These are phyloP conservation scores for Vicugna pacos DNA, from an alignment of 2,113 vertebrate genomes.

Conservation along the genomic window DNA sequence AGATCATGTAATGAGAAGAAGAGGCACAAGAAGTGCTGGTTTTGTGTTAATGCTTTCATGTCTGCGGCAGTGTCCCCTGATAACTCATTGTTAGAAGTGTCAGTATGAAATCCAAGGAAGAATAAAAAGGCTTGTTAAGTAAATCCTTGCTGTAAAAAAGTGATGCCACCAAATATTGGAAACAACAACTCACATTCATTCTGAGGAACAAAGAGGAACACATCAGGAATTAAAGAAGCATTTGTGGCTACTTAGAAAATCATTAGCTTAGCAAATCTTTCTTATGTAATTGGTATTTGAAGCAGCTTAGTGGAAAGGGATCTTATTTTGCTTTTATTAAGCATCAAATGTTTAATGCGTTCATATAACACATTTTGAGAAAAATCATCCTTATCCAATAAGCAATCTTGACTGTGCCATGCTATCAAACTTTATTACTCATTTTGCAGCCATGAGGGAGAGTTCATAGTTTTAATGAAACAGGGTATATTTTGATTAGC, in stretches of 20 bases:
- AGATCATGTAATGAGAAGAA: neutral
- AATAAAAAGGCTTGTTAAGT: constrained; percentile 49
- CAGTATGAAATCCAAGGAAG: constrained; percentile 24
- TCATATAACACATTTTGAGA: constrained; percentile 73
- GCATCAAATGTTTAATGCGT: constrained; percentile 80
- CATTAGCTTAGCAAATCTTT: constrained; percentile 79
- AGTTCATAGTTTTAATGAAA: constrained; percentile 75
- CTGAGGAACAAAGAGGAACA: constrained; percentile 63
- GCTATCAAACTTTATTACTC: constrained; percentile 72
- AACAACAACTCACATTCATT: constrained; percentile 56
- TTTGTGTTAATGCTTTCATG: neutral
- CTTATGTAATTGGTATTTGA: constrained; percentile 77
- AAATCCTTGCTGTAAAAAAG: constrained; percentile 56
- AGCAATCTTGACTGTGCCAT: constrained; percentile 49
- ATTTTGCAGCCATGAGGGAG: constrained; percentile 67
- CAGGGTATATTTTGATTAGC: constrained; percentile 74
- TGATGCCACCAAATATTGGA: constrained; percentile 20
- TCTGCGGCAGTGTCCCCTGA: neutral
- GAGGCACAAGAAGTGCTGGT: neutral
- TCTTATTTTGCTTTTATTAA: constrained; percentile 80
- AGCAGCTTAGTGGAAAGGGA: constrained; percentile 66
- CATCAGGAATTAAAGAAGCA: constrained; percentile 72
- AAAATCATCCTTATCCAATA: constrained; percentile 72
- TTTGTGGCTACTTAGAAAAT: constrained; percentile 79
- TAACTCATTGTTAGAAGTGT: constrained; percentile 4